Percentiles rank a stretch among this genome's conserved stretches.
Conservation (phyloP, 2,888 invertebrate species). For the Epinotia demarniana region DNA sequence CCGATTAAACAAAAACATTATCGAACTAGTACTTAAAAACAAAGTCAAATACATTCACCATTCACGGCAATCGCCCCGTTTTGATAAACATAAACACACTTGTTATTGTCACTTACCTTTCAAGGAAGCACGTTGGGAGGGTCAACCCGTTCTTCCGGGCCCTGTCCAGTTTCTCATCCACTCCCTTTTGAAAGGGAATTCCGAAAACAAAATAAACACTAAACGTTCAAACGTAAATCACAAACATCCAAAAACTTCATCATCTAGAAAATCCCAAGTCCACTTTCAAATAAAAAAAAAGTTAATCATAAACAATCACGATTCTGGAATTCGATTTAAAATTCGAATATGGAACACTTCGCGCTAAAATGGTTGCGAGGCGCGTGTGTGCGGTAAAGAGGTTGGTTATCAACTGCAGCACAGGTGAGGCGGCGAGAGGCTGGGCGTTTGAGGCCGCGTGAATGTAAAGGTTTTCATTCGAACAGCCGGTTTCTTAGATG, state of each 20-base stretch:
- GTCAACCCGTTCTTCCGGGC: conserved; percentile 69
- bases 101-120: conserved; percentile 68
- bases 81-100: conserved; percentile 48
- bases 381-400: conserved; percentile 66
- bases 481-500: conserved; percentile 45
- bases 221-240: conserved; percentile 41
- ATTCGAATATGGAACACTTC: conserved; percentile 49
- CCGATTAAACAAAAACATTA: neutral
- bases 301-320: conserved; percentile 50
- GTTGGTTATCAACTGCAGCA: conserved; percentile 72
- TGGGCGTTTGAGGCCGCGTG: conserved; percentile 56
- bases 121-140: conserved; percentile 66
- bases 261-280: conserved; percentile 35
- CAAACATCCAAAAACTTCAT: conserved; percentile 47
- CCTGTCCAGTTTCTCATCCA: conserved; percentile 71
- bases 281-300: conserved; percentile 47
- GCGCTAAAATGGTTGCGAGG: conserved; percentile 46
- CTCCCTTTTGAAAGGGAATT: conserved; percentile 53
- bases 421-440: conserved; percentile 67
- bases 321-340: conserved; percentile 46
- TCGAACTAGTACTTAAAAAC: neutral
- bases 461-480: conserved; percentile 46
- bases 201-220: conserved; percentile 45
- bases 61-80: conserved; percentile 22
- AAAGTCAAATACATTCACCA: conserved; percentile 47